A percentile compares a stretch with the other conserved stretches of the same genome.
Evolutionary conservation across 2,113 vertebrate genomes (phyloP).

Genomic region (Tenebrosternarchus preto): DNA sequence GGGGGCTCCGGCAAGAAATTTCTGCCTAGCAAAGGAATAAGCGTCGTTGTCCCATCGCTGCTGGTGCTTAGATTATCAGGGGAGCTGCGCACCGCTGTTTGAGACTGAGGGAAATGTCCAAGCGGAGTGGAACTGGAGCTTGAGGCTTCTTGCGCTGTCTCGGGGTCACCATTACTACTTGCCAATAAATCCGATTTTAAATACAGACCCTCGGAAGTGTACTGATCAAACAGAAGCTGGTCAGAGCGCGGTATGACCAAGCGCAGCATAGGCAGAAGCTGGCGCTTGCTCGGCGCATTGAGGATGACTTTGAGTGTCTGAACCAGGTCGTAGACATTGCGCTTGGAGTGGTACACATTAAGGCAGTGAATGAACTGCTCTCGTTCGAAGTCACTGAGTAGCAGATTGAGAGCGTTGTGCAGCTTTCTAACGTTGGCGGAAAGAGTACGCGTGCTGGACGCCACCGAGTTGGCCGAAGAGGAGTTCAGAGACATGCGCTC

Average conservation of each 20-base stretch:
- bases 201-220: constrained; percentile 92
- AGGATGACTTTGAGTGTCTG: constrained; percentile 90
- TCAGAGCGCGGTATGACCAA: constrained; percentile 94
- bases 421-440: constrained; percentile 92
- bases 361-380: constrained; percentile 96
- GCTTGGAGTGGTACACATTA: constrained; percentile 91
- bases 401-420: constrained; percentile 89
- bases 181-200: constrained; percentile 74
- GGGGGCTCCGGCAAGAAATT: constrained; percentile 74
- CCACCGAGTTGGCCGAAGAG: constrained; percentile 83
- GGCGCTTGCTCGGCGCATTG: constrained; percentile 86
- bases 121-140: background rate
- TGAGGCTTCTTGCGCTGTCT: background rate
- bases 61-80: constrained; percentile 76
- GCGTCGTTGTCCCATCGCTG: constrained; percentile 73
- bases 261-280: constrained; percentile 92
- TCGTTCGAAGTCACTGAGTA: constrained; percentile 89
- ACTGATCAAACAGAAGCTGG: constrained; percentile 96
- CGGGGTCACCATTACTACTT: constrained; percentile 64
- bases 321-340: constrained; percentile 96
- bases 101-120: constrained; percentile 54
- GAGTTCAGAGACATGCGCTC: constrained; percentile 86
- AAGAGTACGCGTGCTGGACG: constrained; percentile 82
- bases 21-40: constrained; percentile 71
- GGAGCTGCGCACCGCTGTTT: constrained; percentile 66